Percentiles rank a stretch among this genome's conserved stretches.
Evolutionary conservation across 2,888 invertebrate species (phyloP).

Genomic region (Trissonchulus latispiculum): DNA sequence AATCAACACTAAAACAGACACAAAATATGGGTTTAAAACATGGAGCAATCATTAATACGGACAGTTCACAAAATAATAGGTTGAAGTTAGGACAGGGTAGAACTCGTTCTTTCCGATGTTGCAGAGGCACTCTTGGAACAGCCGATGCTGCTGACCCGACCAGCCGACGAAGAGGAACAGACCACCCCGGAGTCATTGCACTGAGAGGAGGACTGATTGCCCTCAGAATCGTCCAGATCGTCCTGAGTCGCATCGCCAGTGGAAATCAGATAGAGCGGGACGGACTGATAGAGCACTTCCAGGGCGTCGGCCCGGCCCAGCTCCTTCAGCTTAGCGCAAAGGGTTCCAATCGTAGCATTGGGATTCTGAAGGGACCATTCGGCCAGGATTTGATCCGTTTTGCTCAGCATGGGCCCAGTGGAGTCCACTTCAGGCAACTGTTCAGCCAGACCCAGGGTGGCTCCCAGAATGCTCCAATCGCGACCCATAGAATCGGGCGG

Average conservation of each 20-base stretch:
- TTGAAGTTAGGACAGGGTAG: neutral
- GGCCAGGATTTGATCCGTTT: constrained; percentile 49
- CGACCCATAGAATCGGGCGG: constrained; percentile 51
- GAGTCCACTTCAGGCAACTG: constrained; percentile 50
- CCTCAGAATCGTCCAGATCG: neutral
- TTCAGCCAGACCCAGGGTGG: constrained; percentile 52
- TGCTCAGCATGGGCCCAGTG: constrained; percentile 39
- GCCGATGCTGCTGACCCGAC: neutral
- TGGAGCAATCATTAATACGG: too few relatives aligned
- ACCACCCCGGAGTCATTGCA: constrained; percentile 15
- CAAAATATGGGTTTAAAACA: too few relatives aligned
- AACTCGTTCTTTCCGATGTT: neutral
- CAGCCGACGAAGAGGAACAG: neutral
- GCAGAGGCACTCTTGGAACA: neutral
- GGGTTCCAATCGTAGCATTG: constrained; percentile 49
- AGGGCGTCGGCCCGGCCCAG: constrained; percentile 56
- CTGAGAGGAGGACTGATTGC: neutral
- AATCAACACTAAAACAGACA: too few relatives aligned
- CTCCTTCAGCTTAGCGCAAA: constrained; percentile 54
- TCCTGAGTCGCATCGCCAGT: constrained; percentile 26
- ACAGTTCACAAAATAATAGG: too few relatives aligned
- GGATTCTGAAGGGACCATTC: constrained; percentile 49
- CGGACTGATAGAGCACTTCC: constrained; percentile 53
- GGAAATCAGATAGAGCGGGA: constrained; percentile 48
- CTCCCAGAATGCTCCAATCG: constrained; percentile 54